Conservation (phyloP, 2,888 invertebrate species). For the Nephrotoma guestfalica region DNA sequence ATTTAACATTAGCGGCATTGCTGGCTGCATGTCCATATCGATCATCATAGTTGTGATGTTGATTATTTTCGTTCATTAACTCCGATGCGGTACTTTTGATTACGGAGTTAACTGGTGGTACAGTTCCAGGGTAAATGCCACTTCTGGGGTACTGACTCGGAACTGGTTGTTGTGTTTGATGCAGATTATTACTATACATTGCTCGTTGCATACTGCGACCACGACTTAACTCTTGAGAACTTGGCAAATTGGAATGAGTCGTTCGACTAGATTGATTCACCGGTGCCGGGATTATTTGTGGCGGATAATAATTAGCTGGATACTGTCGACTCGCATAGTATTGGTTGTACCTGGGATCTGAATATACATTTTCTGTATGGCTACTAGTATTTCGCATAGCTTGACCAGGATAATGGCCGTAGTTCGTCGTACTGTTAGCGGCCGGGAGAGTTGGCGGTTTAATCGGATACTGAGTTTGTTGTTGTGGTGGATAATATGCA, state of each 20-base stretch:
- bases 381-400: background rate
- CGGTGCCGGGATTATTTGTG: background rate
- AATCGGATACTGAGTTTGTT: background rate
- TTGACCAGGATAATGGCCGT: background rate
- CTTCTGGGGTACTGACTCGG: background rate
- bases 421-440: background rate
- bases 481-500: background rate
- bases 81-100: background rate
- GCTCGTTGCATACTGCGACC: background rate
- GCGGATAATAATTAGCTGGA: background rate
- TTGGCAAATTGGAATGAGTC: background rate
- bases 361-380: background rate
- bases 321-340: background rate
- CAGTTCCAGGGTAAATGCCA: background rate
- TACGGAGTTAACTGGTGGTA: background rate
- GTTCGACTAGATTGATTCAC: background rate
- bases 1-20: background rate
- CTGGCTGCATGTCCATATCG: background rate
- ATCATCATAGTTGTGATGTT: slow-evolving; percentile 1
- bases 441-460: background rate
- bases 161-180: background rate
- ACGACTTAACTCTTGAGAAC: background rate
- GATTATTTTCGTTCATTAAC: background rate
- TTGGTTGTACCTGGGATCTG: background rate
- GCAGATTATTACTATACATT: background rate